Percentiles rank a stretch among this genome's conserved stretches.
Evolutionary conservation across 2,797 vertebrate genomes (phyloP).

Genomic region (Phrynocephalus forsythii): DNA sequence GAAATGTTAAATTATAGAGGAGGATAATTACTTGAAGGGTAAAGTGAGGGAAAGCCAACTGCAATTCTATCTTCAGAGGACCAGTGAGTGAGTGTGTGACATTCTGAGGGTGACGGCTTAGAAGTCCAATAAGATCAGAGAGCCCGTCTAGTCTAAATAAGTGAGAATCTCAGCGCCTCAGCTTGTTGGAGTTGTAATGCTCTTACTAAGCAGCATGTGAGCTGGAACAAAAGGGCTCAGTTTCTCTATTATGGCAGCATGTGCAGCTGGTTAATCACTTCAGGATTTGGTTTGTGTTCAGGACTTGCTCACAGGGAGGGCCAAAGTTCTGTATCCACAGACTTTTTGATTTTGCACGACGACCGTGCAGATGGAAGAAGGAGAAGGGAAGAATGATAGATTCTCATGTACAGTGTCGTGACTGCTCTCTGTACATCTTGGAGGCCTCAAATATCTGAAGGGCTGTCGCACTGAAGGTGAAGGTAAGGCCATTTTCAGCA

Average conservation of each 20-base stretch:
- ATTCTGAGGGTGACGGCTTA: neutral
- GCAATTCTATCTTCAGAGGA: rapidly evolving
- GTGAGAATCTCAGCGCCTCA: neutral
- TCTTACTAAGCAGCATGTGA: neutral
- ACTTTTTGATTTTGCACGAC: neutral
- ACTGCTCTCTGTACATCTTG: neutral
- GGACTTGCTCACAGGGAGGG: constrained; percentile 30
- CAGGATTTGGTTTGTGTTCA: constrained; percentile 6
- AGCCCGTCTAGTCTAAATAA: neutral
- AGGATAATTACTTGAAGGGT: neutral
- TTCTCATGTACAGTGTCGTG: neutral
- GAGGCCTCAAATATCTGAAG: neutral
- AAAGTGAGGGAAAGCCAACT: neutral
- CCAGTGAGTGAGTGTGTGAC: rapidly evolving
- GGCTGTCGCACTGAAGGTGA: too few relatives aligned
- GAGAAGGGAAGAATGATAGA: neutral
- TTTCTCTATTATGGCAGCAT: constrained; percentile 35
- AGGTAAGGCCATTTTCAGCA: too few relatives aligned
- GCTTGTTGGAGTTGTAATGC: neutral
- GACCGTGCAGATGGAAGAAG: neutral
- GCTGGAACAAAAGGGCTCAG: neutral
- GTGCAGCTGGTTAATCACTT: constrained; percentile 24
- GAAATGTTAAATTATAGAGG: neutral
- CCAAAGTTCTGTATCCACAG: constrained; percentile 33
- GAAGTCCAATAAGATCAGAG: constrained; percentile 7